phyloP scores from a whole-genome alignment of 2,888 invertebrate genomes.

The Conus canariensis region DNA sequence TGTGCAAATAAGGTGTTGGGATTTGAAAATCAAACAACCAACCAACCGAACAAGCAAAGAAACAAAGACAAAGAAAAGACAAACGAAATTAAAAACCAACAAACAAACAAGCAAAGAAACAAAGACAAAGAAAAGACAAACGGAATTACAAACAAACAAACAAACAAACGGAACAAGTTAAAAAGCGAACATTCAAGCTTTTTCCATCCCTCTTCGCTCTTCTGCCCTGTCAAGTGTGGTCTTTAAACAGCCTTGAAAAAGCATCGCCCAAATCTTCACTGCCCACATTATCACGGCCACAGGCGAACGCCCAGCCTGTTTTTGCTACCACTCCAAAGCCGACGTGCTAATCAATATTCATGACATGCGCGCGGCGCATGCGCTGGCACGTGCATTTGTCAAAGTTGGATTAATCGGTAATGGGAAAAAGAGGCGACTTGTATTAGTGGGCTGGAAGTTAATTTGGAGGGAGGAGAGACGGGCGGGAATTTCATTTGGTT shows the following conservation, averaged over 20 bases:
- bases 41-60: too few species aligned
- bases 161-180: too few species aligned
- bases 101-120: too few species aligned
- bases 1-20: too few species aligned
- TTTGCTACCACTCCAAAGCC: neutral
- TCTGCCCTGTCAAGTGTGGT: neutral
- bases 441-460: neutral
- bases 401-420: conserved; percentile 13
- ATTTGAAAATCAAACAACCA: too few species aligned
- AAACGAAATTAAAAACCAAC: too few species aligned
- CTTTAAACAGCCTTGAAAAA: neutral
- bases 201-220: too few species aligned
- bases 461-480: neutral
- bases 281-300: neutral
- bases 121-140: too few species aligned
- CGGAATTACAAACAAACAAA: too few species aligned
- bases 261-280: neutral
- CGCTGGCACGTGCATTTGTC: conserved; percentile 14
- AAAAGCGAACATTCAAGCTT: too few species aligned
- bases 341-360: conserved; percentile 8
- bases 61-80: too few species aligned
- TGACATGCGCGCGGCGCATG: conserved; percentile 1
- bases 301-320: neutral
- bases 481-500: neutral
- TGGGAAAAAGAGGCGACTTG: neutral